phyloP scores from a whole-genome alignment of 2,113 vertebrate species.

The Shinisaurus crocodilurus region DNA sequence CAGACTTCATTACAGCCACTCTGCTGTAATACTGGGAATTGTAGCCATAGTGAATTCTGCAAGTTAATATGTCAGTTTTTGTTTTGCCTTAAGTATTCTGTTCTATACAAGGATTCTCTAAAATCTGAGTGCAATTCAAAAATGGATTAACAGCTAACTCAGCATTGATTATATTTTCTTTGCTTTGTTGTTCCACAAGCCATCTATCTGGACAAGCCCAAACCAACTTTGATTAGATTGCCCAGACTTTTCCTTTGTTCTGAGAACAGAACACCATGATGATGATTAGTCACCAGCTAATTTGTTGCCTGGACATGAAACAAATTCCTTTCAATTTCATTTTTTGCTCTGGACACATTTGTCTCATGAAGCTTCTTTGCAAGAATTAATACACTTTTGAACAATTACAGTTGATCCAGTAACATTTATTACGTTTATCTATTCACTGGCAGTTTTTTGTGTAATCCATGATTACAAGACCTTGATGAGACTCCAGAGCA shows the following conservation, averaged over 20 bases:
- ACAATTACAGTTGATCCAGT: not conserved
- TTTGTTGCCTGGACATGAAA: not conserved
- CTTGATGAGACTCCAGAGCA: not conserved
- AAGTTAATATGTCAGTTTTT: not conserved
- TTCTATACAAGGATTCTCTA: not conserved
- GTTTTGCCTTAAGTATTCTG: not conserved
- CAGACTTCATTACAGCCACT: not conserved
- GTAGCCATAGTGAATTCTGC: not conserved
- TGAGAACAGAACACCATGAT: not conserved
- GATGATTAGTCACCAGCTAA: not conserved
- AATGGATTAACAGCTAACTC: not conserved
- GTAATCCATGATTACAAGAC: not conserved
- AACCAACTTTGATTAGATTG: not conserved
- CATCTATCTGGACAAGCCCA: not conserved
- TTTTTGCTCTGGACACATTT: not conserved
- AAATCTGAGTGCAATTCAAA: not conserved
- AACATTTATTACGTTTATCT: not conserved
- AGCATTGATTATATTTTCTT: not conserved
- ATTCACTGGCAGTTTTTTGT: not conserved
- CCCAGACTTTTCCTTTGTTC: not conserved
- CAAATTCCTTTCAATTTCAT: not conserved
- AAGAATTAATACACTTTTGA: not conserved
- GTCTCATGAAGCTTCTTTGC: not conserved
- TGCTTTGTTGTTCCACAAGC: not conserved
- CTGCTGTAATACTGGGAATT: not conserved